These are phyloP conservation scores for Onchidella celtica DNA, from an alignment of 2,888 invertebrate genomes.

Conservation along the genomic window DNA sequence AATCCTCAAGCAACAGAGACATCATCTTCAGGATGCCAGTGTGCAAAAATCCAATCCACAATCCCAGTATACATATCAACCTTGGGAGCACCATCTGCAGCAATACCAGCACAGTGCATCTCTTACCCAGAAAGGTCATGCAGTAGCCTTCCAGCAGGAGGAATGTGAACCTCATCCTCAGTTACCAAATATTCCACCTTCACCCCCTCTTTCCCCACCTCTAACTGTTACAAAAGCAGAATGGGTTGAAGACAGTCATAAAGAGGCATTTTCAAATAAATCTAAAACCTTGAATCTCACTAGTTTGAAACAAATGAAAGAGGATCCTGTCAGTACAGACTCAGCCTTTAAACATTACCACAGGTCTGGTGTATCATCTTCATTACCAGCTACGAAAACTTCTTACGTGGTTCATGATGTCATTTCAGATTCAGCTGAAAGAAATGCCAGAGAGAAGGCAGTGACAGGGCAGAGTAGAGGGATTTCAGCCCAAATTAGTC, in stretches of 20 bases:
- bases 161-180: background rate
- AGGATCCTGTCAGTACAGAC: too few relatives aligned
- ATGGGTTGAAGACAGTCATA: background rate
- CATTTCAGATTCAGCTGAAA: background rate
- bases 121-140: background rate
- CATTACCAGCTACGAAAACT: background rate
- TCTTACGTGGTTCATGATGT: background rate
- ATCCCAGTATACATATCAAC: background rate
- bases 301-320: too few relatives aligned
- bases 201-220: background rate
- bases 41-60: background rate
- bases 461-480: too few relatives aligned
- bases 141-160: background rate
- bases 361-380: background rate
- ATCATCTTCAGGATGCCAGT: slow-evolving; percentile 15
- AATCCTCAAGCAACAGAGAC: slow-evolving; percentile 24
- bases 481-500: too few relatives aligned
- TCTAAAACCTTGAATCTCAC: too few relatives aligned
- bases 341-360: too few relatives aligned
- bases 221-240: slow-evolving; percentile 19
- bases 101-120: background rate
- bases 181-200: background rate
- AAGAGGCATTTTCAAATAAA: too few relatives aligned
- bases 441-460: background rate
- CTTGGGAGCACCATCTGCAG: background rate